These are phyloP conservation scores for Matsumurasca onukii DNA, from an alignment of 1,140 invertebrate species.

Conservation along the genomic window DNA sequence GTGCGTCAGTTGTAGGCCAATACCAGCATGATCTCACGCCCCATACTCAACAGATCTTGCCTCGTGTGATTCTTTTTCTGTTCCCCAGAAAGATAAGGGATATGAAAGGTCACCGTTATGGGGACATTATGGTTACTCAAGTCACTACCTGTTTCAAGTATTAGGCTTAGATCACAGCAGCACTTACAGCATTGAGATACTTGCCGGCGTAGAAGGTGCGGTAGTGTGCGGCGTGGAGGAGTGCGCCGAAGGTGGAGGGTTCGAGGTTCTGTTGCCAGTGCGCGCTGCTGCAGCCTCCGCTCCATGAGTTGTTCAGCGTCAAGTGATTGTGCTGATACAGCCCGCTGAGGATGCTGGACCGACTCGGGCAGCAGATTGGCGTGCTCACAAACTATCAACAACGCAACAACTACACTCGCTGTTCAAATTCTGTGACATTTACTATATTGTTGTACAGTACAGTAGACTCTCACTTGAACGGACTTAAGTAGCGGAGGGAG, in stretches of 20 bases:
- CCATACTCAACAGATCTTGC: too few species aligned
- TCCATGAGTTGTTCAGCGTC: slow-evolving; percentile 73
- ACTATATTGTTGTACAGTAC: neutral
- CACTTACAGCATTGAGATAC: slow-evolving; percentile 76
- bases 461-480: neutral
- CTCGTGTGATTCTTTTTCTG: too few species aligned
- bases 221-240: slow-evolving; percentile 66
- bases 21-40: too few species aligned
- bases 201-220: slow-evolving; percentile 84
- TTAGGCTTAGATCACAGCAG: too few species aligned
- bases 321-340: slow-evolving; percentile 81
- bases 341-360: slow-evolving; percentile 83
- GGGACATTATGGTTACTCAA: too few species aligned
- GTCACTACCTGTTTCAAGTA: too few species aligned
- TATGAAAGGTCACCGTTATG: too few species aligned
- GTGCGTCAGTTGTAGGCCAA: too few species aligned
- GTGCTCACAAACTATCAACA: slow-evolving; percentile 67
- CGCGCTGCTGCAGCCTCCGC: slow-evolving; percentile 71
- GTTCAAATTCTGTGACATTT: slow-evolving; percentile 13
- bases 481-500: neutral
- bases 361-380: slow-evolving; percentile 87
- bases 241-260: slow-evolving; percentile 63
- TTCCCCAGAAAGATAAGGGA: too few species aligned
- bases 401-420: too few species aligned
- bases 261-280: slow-evolving; percentile 68